Percentiles rank a stretch among this genome's conserved stretches.
Evolutionary conservation across 2,113 vertebrate genomes (phyloP).

Genomic region (Platichthys stellatus): DNA sequence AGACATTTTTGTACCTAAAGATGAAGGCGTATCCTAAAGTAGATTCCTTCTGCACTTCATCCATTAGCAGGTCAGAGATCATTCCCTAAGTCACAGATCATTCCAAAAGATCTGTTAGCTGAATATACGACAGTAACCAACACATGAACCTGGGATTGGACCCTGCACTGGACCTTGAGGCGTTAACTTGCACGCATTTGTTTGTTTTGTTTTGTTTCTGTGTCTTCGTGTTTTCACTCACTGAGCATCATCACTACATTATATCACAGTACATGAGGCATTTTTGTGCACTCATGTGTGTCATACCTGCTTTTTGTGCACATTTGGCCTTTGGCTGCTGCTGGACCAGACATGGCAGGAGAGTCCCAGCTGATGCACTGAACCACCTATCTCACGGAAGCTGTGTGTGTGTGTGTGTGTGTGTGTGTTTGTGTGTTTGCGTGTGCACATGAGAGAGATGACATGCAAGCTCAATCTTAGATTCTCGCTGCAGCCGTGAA

Average conservation of each 20-base stretch:
- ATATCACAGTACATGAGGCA: background rate
- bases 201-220: background rate
- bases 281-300: slow-evolving; percentile 32
- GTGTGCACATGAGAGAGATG: background rate
- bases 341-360: slow-evolving; percentile 3
- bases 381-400: background rate
- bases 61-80: too few relatives aligned
- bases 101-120: too few relatives aligned
- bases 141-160: too few relatives aligned
- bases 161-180: too few relatives aligned
- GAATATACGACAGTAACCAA: too few relatives aligned
- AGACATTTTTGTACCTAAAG: too few relatives aligned
- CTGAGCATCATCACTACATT: background rate
- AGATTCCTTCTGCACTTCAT: too few relatives aligned
- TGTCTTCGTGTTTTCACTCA: background rate
- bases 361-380: background rate
- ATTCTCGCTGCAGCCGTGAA: slow-evolving; percentile 38
- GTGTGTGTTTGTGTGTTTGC: background rate
- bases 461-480: slow-evolving; percentile 10
- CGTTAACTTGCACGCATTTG: background rate
- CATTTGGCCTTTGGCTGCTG: slow-evolving; percentile 47
- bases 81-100: too few relatives aligned
- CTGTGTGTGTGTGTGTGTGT: background rate
- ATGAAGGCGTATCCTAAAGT: too few relatives aligned
- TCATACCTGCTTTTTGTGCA: slow-evolving; percentile 45